A percentile compares a stretch with the other conserved stretches of the same genome.
Evolutionary conservation across 2,113 vertebrate species (phyloP).

Genomic region (Pachyramphus minor): DNA sequence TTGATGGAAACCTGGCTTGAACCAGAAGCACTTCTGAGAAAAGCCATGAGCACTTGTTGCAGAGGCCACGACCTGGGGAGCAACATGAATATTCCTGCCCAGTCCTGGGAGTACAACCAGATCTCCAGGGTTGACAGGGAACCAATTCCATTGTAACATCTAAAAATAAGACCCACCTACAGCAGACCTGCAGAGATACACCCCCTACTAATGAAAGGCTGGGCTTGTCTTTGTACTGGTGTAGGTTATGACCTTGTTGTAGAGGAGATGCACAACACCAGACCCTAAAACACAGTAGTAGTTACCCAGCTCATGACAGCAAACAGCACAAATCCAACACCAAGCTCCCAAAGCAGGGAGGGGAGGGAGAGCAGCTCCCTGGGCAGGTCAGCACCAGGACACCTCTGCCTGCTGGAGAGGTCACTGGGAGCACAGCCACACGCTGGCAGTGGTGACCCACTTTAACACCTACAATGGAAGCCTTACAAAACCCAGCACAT

Average conservation of each 20-base stretch:
- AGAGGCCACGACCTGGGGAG: neutral
- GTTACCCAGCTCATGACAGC: fast-evolving
- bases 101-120: neutral
- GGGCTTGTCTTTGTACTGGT: neutral
- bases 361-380: neutral
- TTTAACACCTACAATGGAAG: neutral
- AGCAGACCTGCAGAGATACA: neutral
- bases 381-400: neutral
- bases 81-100: neutral
- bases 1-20: neutral
- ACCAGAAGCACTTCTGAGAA: neutral
- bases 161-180: neutral
- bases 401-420: neutral
- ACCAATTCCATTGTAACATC: neutral
- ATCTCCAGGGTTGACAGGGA: neutral
- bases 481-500: neutral
- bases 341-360: neutral
- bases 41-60: neutral
- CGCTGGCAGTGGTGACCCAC: neutral
- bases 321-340: neutral
- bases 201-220: fast-evolving
- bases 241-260: fast-evolving
- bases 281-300: neutral
- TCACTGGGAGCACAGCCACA: neutral
- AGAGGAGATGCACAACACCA: neutral